These are phyloP conservation scores for Dolichoris vasculosae DNA, from an alignment of 1,140 invertebrate species.

Conservation along the genomic window DNA sequence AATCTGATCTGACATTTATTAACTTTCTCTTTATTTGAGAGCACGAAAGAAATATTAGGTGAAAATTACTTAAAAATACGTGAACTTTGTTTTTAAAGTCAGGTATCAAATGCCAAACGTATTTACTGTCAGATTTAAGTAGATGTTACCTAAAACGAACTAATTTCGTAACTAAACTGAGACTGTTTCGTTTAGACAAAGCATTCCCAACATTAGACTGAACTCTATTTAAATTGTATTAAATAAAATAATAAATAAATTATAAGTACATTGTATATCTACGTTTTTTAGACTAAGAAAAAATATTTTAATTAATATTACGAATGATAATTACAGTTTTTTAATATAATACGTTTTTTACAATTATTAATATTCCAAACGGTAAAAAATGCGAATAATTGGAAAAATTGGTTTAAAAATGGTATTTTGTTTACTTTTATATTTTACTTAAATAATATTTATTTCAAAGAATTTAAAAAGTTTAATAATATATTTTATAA, in stretches of 20 bases:
- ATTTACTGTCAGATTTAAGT: not conserved
- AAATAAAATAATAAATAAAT: not conserved
- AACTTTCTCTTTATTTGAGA: slow-evolving; percentile 20
- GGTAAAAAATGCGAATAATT: too few relatives aligned
- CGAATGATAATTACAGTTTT: too few relatives aligned
- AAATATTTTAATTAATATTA: too few relatives aligned
- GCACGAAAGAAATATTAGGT: slow-evolving; percentile 11
- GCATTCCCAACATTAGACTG: not conserved
- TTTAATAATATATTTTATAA: too few relatives aligned
- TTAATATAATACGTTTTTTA: too few relatives aligned
- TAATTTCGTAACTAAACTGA: not conserved
- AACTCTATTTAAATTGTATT: not conserved
- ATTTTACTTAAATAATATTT: too few relatives aligned
- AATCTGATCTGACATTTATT: slow-evolving; percentile 1
- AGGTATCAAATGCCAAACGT: not conserved
- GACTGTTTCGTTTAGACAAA: not conserved
- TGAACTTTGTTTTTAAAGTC: slow-evolving; percentile 2
- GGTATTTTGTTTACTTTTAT: too few relatives aligned
- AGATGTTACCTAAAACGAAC: not conserved
- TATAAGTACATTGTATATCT: not conserved
- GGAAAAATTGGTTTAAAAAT: too few relatives aligned
- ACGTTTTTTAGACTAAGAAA: too few relatives aligned
- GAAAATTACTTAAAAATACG: slow-evolving; percentile 6
- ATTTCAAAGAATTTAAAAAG: too few relatives aligned
- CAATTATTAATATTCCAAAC: too few relatives aligned